Evolutionary conservation across 2,113 vertebrate genomes (phyloP), one percentile per base, ranked within the genome.

Genomic region (Elephantulus edwardii): DNA sequence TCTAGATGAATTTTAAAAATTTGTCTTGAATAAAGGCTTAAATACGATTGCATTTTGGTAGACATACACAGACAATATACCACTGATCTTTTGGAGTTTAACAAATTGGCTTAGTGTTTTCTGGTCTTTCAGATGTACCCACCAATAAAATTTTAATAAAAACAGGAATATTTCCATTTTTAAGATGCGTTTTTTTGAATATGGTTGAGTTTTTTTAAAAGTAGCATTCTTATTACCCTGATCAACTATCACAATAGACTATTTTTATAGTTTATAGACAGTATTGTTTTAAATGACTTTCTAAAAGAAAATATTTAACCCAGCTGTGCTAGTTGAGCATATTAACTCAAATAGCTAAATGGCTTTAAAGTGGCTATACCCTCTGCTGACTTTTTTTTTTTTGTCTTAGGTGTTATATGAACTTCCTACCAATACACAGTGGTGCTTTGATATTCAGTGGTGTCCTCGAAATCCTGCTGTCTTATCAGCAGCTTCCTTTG

Each of bases 361-460:
- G 52, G 48, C 35, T 74, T 80, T 76, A 62, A 71, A 87, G 42
- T 44, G 9, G 8, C 76, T 79, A 0, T 70, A 38, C 8, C 12
- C 0, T 88, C 92, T 90, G 83, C 71, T 92, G 50, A 92, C 22
- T 50, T 58, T 86, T 66, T 24, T 80, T 26, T n/a, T 88, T 82
- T 82, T 70, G 81, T 44, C 33, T 14, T 96, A 99, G 99, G 98
- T 99, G 62, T 93, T 99, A 83, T 99, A 99, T 28, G 99, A 99
- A 96, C 94, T 99, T 89, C 99, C 99, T 40, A 99, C 97, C 0
- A 98, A 98, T 93, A 99, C 98, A 0, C 99, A 99, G 95, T 99
- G 99, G 99, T 99, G 99, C 96, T 99, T 99, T 68, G 99, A 99
- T 83, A 98, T 99, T 94, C 99, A 99, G 97, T 99, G 99, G 99